Evolutionary conservation across 2,888 invertebrate genomes (phyloP), one percentile per base, ranked within the genome.

Genomic region (Nycteola revayana): DNA sequence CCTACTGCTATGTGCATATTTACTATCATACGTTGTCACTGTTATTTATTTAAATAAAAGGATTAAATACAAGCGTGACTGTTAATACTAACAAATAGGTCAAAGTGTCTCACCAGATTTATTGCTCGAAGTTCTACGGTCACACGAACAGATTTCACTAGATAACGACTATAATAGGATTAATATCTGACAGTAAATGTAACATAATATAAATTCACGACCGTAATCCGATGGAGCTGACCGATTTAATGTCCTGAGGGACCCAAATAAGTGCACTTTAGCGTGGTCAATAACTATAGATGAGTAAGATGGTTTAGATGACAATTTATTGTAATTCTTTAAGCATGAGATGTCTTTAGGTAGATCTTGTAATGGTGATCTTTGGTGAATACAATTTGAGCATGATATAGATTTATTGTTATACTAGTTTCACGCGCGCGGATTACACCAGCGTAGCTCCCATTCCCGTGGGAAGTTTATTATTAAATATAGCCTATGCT

Each of bases 121-220:
- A 58, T 58, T 40, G 42, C 41, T 10, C 25, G 30, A 36, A 41
- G 40, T 49, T 42, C 39, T 42, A 48, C 43, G 51, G 48, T 51
- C 53, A 43, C 51, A 58, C 56, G 61, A 63, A 58, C 54, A 55
- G 63, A 63, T 67, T 67, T 60, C 60, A 51, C 49, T 50, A 58
- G 54, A 63, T 63, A 61, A 58, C 52, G 42, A 43, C 47, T 37
- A 46, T 62, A 66, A 65, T 66, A 64, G 54, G 67, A 67, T 63
- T 66, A 68, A 32, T 53, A 47, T 57, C 38, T 36, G 57, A 55
- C 57, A 42, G 48, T 51, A 42, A 60, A 41, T 52, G 57, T 58
- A 60, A 50, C 54, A 43, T 61, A 55, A 63, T 58, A 59, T 51
- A 48, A 51, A 62, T 51, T 57, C 58, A 58, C 47, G 64, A 42